Evolutionary conservation across 2,888 invertebrate genomes (phyloP).

Genomic region (Hemaris fuciformis): DNA sequence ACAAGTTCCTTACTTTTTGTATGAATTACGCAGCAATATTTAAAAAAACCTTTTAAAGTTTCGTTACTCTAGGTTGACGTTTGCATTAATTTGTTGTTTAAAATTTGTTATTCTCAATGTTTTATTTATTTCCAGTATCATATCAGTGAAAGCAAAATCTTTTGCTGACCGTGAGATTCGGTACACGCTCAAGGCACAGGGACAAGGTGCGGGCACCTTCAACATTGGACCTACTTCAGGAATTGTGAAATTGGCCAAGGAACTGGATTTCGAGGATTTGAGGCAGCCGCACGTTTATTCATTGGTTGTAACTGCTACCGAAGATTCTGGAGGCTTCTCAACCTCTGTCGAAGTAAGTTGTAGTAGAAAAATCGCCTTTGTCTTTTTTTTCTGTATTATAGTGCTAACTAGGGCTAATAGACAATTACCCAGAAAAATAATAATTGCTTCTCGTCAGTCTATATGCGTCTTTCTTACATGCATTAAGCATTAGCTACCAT

Average conservation of each 20-base stretch:
- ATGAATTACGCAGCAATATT: no score
- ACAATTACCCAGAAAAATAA: no score
- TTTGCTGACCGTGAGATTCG: conserved; percentile 98
- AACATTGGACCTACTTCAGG: conserved; percentile 97
- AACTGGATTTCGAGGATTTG: conserved; percentile 97
- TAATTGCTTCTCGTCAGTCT: no score
- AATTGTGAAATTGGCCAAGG: conserved; percentile 96
- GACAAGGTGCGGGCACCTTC: conserved; percentile 96
- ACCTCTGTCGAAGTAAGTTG: conserved; percentile 92
- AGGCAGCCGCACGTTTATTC: conserved; percentile 97
- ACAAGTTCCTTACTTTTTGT: no score
- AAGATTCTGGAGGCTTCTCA: conserved; percentile 98
- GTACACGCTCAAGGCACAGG: conserved; percentile 96
- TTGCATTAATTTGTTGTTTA: no score
- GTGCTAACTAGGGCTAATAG: no score
- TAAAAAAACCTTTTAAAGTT: no score
- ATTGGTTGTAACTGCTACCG: conserved; percentile 95
- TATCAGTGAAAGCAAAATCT: conserved; percentile 98
- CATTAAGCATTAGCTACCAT: no score
- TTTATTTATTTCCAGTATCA: conserved; percentile 86
- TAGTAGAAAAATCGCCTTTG: no score
- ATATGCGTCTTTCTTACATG: no score
- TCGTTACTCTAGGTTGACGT: no score
- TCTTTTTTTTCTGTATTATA: no score
- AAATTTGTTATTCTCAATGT: background rate